Base-by-base conservation (phyloP, 2,888 invertebrate species). In the Loripinus fragilis region DNA sequence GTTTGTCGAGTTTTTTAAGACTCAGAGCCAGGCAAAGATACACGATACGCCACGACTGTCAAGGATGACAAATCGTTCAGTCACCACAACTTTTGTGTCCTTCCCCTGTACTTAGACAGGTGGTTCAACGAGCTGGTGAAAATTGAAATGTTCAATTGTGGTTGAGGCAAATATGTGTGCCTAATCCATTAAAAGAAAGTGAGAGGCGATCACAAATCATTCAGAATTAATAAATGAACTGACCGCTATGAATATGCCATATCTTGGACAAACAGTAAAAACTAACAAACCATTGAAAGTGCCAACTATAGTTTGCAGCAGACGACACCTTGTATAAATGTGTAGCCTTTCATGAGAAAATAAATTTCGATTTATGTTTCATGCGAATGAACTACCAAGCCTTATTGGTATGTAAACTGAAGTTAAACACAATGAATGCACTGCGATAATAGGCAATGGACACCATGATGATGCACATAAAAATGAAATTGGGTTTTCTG, bases 41-140 rank as follows among this genome's bases (percentile, higher is more conserved):
- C 45, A 42, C 67, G 41, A 67, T 41, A 67, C 42, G 33, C 23
- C 5, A 15, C n/a, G 42, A 67, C 28, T 67, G 67, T 28, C 67
- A 45, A 25, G 67, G 42, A 67, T 67, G 67, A 67, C 67, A 67
- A 67, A 67, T 67, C 67, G 67, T 17, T 42, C 17, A 67, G 45
- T 67, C 67, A 67, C n/a, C 67, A 42, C 25, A 28, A 25, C n/a
- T 67, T 67, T 67, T 67, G 67, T 41, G 42, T 42, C 28, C 41
- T 71, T 79, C 76, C 71, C 79, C 79, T 60, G 50, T 66, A n/a
- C 52, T 25, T 64, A 52, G 79, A 82, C 82, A 79, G 82, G 79
- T 82, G 82, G 66, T 69, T 68, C 30, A 55, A 23, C 28, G 2
- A 33, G 60, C 33, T 60, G 60, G 60, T 33, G 20, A 20, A 60